phyloP scores from a whole-genome alignment of 1,140 invertebrate genomes.

The Pomacea maculata region DNA sequence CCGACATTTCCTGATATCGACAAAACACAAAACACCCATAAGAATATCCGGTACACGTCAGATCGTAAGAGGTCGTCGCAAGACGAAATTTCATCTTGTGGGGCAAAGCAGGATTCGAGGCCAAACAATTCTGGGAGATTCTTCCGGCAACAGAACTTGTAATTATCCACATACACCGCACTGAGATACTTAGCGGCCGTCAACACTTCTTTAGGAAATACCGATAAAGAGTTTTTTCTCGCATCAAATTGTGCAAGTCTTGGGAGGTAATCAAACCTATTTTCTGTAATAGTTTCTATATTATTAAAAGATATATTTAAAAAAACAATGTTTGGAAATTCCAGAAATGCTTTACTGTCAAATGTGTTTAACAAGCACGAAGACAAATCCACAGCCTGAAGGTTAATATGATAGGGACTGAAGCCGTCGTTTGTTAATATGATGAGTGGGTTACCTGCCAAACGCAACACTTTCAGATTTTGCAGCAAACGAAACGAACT shows the following conservation, averaged over 20 bases:
- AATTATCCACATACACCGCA: slow-evolving; percentile 23
- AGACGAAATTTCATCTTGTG: slow-evolving; percentile 37
- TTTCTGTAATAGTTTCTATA: slow-evolving; percentile 11
- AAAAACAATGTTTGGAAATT: not conserved
- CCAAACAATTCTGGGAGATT: slow-evolving; percentile 24
- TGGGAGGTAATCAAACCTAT: slow-evolving; percentile 10
- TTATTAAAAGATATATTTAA: not conserved
- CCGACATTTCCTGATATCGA: slow-evolving; percentile 36
- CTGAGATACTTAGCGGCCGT: not conserved
- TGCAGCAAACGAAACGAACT: not conserved
- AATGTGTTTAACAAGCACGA: not conserved
- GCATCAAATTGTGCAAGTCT: slow-evolving; percentile 6
- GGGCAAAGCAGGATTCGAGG: slow-evolving; percentile 1
- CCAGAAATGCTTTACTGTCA: slow-evolving; percentile 7
- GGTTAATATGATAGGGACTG: not conserved
- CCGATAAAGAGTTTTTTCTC: slow-evolving; percentile 15
- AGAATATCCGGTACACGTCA: slow-evolving; percentile 20
- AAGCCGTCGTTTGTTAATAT: not conserved
- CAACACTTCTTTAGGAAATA: slow-evolving; percentile 14
- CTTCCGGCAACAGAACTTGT: slow-evolving; percentile 32
- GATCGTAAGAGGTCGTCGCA: slow-evolving; percentile 37
- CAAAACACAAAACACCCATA: slow-evolving; percentile 35
- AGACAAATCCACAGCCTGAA: slow-evolving; percentile 2
- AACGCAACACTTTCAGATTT: slow-evolving; percentile 7
- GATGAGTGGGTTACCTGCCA: slow-evolving; percentile 10